Evolutionary conservation across 2,113 vertebrate genomes (phyloP), one percentile per base, ranked within the genome.

Genomic region (Noturus placidus): DNA sequence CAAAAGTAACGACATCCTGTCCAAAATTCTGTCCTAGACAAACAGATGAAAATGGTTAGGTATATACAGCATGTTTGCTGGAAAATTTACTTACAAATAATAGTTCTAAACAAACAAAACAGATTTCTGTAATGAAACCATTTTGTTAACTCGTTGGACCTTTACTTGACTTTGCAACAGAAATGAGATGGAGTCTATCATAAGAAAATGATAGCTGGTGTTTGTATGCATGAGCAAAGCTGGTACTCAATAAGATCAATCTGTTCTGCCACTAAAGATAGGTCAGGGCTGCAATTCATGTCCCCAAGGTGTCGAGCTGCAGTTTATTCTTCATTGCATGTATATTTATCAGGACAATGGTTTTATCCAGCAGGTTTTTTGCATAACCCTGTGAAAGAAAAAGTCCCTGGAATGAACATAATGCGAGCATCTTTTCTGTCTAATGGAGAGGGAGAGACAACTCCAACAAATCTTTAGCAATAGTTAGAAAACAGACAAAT

Each of bases 191-290:
- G 30, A 63, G 79, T 83, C 56, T 35, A 88, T 87, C 70, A 88
- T 61, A 78, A 70, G 52, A 82, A 54, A 84, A 87, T 86, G 82
- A 85, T 84, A 83, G 86, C 67, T 3, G 20, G 70, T 46, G n/a
- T 78, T 52, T 78, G 77, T 85, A 77, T 91, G 81, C 77, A 77
- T 56, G 80, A 86, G 91, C 84, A 89, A 69, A 69, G 89, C 89
- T 90, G 91, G 86, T 87, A 88, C 88, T 90, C 50, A 78, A 78
- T 84, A 72, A 30, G 90, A 91, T 93, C 92, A 93, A 92, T 94
- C 92, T 90, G 89, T 93, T 93, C 92, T 87, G 87, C 85, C 91
- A 90, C 88, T 77, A 84, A 88, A 92, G 93, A 91, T 90, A 91
- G 91, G 88, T 91, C 92, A 89, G 90, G 88, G 88, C 90, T 92